Percentiles rank a stretch among this genome's conserved stretches.
phyloP scores from a whole-genome alignment of 1,140 invertebrate genomes.

The Drosophila quadrilineata region DNA sequence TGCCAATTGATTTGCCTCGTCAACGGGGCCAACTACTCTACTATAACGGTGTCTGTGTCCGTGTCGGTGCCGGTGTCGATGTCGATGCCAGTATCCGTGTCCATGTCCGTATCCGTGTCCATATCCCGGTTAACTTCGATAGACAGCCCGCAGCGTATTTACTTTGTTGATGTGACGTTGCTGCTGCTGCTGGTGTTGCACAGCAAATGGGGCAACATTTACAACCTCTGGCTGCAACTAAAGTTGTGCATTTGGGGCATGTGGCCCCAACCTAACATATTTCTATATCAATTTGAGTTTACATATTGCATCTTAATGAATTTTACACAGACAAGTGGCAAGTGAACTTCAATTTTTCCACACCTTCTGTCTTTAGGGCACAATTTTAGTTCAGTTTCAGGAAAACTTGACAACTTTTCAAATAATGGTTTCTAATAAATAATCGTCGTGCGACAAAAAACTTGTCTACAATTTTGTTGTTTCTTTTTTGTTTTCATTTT shows the following conservation, averaged over 20 bases:
- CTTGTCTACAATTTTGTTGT: too few species aligned
- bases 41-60: conserved; percentile 29
- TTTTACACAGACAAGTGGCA: conserved; percentile 25
- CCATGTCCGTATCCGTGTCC: conserved; percentile 41
- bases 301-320: conserved; percentile 50
- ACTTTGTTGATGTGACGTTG: conserved; percentile 8
- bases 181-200: neutral
- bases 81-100: conserved; percentile 22
- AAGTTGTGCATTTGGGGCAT: neutral
- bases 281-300: conserved; percentile 42
- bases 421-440: too few species aligned
- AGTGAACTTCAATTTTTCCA: conserved; percentile 10
- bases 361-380: conserved; percentile 6
- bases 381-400: too few species aligned
- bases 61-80: conserved; percentile 9
- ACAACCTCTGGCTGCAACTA: too few species aligned
- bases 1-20: conserved; percentile 12
- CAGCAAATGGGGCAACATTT: neutral
- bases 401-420: too few species aligned
- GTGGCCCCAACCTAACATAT: conserved; percentile 28
- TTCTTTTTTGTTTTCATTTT: too few species aligned
- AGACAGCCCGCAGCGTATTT: conserved; percentile 50
- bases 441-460: too few species aligned
- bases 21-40: conserved; percentile 1
- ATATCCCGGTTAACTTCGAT: conserved; percentile 52